These are phyloP conservation scores for Coleophora flavipennella DNA, from an alignment of 2,888 invertebrate genomes.

Conservation along the genomic window DNA sequence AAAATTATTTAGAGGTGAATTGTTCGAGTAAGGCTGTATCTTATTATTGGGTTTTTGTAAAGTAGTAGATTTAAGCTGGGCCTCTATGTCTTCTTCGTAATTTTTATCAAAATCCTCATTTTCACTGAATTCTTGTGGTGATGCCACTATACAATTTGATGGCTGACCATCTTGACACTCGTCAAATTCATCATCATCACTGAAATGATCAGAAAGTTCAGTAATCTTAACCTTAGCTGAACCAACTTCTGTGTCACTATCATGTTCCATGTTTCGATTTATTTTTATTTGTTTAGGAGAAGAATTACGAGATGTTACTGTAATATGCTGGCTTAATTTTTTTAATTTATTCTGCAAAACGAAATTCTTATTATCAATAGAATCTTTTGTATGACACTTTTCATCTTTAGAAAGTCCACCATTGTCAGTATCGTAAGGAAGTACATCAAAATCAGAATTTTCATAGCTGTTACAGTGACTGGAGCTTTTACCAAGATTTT, in stretches of 20 bases:
- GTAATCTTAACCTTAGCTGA: conserved; percentile 19
- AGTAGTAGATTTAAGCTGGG: conserved; percentile 24
- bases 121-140: conserved; percentile 39
- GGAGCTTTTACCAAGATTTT: conserved; percentile 4
- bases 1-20: conserved; percentile 26
- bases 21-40: too few species aligned
- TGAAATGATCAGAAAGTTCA: conserved; percentile 13
- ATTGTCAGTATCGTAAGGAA: too few species aligned
- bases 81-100: conserved; percentile 29
- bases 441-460: too few species aligned
- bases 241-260: conserved; percentile 17
- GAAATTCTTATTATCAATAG: conserved; percentile 18
- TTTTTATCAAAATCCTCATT: conserved; percentile 27
- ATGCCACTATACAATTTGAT: conserved; percentile 31
- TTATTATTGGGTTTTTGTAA: conserved; percentile 21
- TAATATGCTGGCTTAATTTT: conserved; percentile 47
- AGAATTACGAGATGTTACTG: conserved; percentile 43
- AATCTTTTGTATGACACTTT: too few species aligned
- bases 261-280: conserved; percentile 12
- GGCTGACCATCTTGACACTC: conserved; percentile 13
- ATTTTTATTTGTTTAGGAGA: conserved; percentile 26
- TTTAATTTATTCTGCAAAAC: conserved; percentile 40
- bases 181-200: conserved; percentile 24
- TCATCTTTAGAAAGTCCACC: too few species aligned
- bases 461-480: not conserved